These are phyloP conservation scores for Apaloderma vittatum DNA, from an alignment of 2,113 vertebrate species.

Conservation along the genomic window DNA sequence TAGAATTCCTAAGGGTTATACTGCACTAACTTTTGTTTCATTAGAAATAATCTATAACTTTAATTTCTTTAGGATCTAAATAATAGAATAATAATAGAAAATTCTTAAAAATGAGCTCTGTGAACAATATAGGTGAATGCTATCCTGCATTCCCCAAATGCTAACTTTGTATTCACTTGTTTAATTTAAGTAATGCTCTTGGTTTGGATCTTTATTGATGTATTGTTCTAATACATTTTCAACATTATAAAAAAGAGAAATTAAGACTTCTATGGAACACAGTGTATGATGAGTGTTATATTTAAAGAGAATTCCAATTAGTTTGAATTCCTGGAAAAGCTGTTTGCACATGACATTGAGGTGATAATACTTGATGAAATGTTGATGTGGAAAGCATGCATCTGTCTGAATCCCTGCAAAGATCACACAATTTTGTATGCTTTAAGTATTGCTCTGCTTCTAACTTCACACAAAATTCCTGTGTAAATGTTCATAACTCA, in stretches of 20 bases:
- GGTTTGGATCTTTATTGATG: not conserved
- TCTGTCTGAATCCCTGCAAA: not conserved
- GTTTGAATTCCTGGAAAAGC: not conserved
- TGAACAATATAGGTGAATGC: not conserved
- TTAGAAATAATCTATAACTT: not conserved
- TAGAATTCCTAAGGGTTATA: not conserved
- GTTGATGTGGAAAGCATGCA: not conserved
- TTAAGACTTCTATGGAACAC: not conserved
- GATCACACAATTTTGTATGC: not conserved
- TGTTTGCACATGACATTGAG: not conserved
- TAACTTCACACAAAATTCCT: not conserved
- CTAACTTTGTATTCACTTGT: not conserved
- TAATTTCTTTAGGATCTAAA: not conserved
- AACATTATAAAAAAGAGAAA: not conserved
- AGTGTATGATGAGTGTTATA: not conserved
- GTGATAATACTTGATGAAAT: not conserved
- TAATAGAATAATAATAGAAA: not conserved
- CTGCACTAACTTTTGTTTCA: not conserved
- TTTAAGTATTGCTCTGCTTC: not conserved
- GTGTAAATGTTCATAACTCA: not conserved
- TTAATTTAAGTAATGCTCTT: not conserved
- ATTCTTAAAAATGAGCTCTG: not conserved
- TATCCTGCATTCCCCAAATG: not conserved
- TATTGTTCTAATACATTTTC: not conserved
- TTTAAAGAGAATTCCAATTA: not conserved